Evolutionary conservation across 2,888 invertebrate species (phyloP), one percentile per base, ranked within the genome.

Genomic region (Hydrotaea diabolus): DNA sequence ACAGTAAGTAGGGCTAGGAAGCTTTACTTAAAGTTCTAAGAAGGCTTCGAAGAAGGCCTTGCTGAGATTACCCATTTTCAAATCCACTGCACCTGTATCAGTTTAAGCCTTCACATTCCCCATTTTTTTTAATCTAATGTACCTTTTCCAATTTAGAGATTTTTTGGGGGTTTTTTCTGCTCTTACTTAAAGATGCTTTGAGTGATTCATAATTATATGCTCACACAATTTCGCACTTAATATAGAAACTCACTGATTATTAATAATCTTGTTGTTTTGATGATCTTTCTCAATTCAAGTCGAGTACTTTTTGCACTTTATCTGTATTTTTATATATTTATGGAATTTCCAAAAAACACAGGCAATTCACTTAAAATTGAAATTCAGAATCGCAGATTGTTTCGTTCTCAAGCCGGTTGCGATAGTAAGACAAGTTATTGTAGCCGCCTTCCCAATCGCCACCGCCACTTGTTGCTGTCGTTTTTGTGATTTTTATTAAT

Each of bases 331-430:
- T n/a, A n/a, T n/a, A 21, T 55, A 11, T 5, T 21, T 59, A 26
- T 59, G 59, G 59, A 59, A 59, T 15, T 59, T 15, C 59, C 59
- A 59, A 59, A 15, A 59, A 23, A 31, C 31, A 31, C 2, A n/a
- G 7, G 7, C 31, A 31, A 59, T 26, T 26, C 59, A 23, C 19
- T 53, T 53, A 15, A 59, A 23, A 23, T 59, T 26, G 23, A 26
- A 15, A n/a, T n/a, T 26, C 26, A 9, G 59, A 59, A 59, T 23
- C 26, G 2, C 13, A 19, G 26, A 59, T 26, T 59, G 13, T 59
- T 59, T 59, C 23, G 19, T 59, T 59, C 59, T 59, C 26, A 23
- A 59, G 59, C 59, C 59, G 26, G 59, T 59, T 23, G 15, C 23
- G 55, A 55, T 19, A 55, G 11, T 55, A 23, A 19, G 55, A 59